A percentile compares a stretch with the other conserved stretches of the same genome.
These are phyloP conservation scores for Microplitis mediator DNA, from an alignment of 1,140 invertebrate genomes.

Conservation along the genomic window DNA sequence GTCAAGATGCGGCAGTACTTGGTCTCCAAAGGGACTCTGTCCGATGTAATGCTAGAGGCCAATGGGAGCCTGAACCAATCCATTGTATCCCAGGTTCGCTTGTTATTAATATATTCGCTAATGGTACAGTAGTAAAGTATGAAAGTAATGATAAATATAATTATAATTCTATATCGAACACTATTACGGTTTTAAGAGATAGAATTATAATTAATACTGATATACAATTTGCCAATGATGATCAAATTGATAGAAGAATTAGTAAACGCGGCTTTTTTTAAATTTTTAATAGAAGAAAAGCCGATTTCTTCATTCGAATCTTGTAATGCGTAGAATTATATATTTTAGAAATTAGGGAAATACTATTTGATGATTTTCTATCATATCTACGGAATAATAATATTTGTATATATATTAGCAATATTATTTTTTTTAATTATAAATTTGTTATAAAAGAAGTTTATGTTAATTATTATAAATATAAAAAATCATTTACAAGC, in stretches of 20 bases:
- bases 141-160: neutral
- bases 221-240: neutral
- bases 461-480: too few species aligned
- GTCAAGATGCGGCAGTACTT: slow-evolving; percentile 32
- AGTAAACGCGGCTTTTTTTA: too few species aligned
- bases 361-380: too few species aligned
- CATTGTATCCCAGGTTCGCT: slow-evolving; percentile 54
- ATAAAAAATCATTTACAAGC: too few species aligned
- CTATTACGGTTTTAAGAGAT: slow-evolving; percentile 24
- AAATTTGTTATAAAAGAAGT: too few species aligned
- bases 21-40: slow-evolving; percentile 32
- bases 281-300: neutral
- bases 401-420: too few species aligned
- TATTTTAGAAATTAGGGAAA: too few species aligned
- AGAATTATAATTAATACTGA: slow-evolving; percentile 27
- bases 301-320: too few species aligned
- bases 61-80: slow-evolving; percentile 55
- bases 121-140: slow-evolving; percentile 30
- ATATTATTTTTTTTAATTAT: too few species aligned
- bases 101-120: slow-evolving; percentile 45
- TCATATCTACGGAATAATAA: too few species aligned
- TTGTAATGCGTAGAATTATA: too few species aligned
- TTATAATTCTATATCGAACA: slow-evolving; percentile 14
- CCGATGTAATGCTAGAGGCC: slow-evolving; percentile 45
- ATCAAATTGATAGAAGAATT: slow-evolving; percentile 28